Conservation (phyloP, 2,113 vertebrate species). For the Anolis carolinensis region DNA sequence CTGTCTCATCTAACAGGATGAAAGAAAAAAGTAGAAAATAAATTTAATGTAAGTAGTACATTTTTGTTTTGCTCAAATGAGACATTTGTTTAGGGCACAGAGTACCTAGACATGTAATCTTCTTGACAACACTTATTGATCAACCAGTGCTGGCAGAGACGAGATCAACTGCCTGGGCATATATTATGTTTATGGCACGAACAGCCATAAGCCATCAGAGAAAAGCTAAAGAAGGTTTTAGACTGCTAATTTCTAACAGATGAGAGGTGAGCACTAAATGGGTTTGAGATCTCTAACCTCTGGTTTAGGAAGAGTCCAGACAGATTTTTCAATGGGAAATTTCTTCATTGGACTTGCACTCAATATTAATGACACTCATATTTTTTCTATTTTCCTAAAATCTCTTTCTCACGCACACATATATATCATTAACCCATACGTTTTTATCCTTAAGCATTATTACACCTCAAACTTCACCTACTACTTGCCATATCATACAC, state of each 20-base stretch:
- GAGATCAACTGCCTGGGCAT: not conserved
- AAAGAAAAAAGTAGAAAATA: not conserved
- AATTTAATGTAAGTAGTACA: constrained; percentile 23
- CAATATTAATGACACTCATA: not conserved
- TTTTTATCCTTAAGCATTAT: not conserved
- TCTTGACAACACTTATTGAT: not conserved
- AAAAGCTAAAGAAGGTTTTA: not conserved
- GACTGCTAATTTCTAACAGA: not conserved
- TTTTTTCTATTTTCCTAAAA: not conserved
- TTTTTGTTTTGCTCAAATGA: not conserved
- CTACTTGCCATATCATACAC: not conserved
- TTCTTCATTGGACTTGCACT: not conserved
- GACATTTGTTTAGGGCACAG: not conserved
- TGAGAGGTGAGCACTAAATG: not conserved
- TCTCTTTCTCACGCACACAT: not conserved
- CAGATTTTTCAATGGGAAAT: not conserved
- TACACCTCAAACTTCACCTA: not conserved
- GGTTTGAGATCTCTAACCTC: not conserved
- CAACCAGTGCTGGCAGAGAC: not conserved
- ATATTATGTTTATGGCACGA: not conserved
- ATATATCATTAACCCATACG: no score
- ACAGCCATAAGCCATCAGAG: not conserved
- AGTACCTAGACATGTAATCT: not conserved
- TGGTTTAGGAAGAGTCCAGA: not conserved
- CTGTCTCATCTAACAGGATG: constrained; percentile 72